phyloP scores from a whole-genome alignment of 2,888 invertebrate genomes.

The Operophtera brumata region DNA sequence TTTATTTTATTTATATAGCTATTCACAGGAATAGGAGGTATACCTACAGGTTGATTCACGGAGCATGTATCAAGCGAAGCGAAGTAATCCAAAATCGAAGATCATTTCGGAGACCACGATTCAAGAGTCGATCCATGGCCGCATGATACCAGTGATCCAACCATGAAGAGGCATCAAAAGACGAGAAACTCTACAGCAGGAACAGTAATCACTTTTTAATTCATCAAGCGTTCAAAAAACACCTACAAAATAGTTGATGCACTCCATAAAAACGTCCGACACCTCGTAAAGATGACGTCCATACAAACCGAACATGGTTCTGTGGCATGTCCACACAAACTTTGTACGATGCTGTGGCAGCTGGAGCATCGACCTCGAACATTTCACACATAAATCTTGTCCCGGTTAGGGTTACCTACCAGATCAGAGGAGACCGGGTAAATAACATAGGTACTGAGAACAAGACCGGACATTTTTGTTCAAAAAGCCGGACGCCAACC shows the following conservation, averaged over 20 bases:
- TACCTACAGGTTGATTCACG: too few species aligned
- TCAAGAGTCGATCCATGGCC: too few species aligned
- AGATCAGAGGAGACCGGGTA: slow-evolving; percentile 28
- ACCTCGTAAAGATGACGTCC: slow-evolving; percentile 43
- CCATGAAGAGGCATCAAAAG: too few species aligned
- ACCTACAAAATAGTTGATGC: slow-evolving; percentile 22
- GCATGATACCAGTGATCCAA: too few species aligned
- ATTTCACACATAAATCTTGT: slow-evolving; percentile 72
- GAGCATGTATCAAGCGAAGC: too few species aligned
- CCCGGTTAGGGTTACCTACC: slow-evolving; percentile 39
- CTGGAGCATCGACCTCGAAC: slow-evolving; percentile 60
- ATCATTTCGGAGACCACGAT: too few species aligned
- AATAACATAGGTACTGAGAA: neutral
- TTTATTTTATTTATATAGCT: too few species aligned
- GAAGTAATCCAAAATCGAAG: too few species aligned
- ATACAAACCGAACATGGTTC: slow-evolving; percentile 12
- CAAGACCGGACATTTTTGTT: neutral
- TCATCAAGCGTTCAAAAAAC: slow-evolving; percentile 27
- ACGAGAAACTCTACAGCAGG: too few species aligned
- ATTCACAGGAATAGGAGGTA: too few species aligned
- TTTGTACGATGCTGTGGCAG: slow-evolving; percentile 14
- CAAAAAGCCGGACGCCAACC: neutral
- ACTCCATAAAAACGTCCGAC: slow-evolving; percentile 44
- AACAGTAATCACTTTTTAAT: too few species aligned
- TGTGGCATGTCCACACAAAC: slow-evolving; percentile 22